These are phyloP conservation scores for Limnodromus scolopaceus DNA, from an alignment of 2,797 vertebrate species.

Conservation along the genomic window DNA sequence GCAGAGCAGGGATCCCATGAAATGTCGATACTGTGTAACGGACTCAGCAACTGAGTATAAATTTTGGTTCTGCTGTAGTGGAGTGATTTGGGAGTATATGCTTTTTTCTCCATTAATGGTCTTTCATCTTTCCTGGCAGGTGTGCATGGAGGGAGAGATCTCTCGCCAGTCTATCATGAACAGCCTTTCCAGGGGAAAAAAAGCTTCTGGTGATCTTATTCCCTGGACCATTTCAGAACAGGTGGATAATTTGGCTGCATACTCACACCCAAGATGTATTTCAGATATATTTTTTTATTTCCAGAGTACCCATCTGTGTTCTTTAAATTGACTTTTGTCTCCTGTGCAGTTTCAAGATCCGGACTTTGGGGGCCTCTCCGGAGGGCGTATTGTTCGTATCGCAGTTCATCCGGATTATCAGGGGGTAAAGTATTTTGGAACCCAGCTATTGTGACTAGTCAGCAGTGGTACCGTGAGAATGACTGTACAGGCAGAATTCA, in stretches of 20 bases:
- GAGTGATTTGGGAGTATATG: background rate
- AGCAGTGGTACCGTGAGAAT: background rate
- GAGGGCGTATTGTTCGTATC: conserved; percentile 92
- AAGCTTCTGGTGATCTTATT: conserved; percentile 96
- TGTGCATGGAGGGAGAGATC: conserved; percentile 96
- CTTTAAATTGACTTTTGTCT: background rate
- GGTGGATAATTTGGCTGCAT: conserved; percentile 71
- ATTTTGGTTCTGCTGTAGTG: background rate
- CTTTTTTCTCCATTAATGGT: too few species aligned
- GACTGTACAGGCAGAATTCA: background rate
- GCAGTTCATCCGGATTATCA: conserved; percentile 98
- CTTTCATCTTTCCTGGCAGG: conserved; percentile 73
- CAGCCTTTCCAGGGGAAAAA: conserved; percentile 97
- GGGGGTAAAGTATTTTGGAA: conserved; percentile 81
- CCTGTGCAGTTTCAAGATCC: conserved; percentile 91
- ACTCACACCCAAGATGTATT: accelerated
- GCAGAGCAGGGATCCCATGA: background rate
- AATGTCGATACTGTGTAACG: background rate
- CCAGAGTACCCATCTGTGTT: background rate
- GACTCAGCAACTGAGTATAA: background rate
- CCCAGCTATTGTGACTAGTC: background rate
- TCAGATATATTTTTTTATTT: background rate
- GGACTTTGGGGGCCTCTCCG: conserved; percentile 92
- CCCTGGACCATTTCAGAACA: conserved; percentile 98
- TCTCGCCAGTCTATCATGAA: conserved; percentile 93